Base-by-base conservation (phyloP, 2,797 vertebrate species). In the Ateles fusciceps region DNA sequence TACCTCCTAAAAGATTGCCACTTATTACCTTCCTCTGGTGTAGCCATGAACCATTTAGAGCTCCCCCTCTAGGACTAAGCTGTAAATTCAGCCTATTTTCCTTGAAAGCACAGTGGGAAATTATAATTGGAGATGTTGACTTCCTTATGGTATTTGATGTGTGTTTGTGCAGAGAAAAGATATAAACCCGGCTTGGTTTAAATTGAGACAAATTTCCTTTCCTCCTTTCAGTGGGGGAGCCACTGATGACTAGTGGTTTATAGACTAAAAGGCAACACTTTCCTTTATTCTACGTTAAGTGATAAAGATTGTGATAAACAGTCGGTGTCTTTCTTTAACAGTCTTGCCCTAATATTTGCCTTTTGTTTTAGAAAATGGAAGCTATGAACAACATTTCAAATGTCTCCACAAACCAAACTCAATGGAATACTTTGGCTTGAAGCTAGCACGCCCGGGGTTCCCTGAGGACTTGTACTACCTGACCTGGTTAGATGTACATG, bases 331-430 rank as follows among this genome's bases (percentile, higher is more conserved):
- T 42, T 80, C 57, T 57, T 44, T 86, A 48, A 85, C 15, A 6
- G 7, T 26, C 19, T 68, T 71, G 86, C 48, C n/a, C 17, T 61
- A 26, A 74, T 14, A 52, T 86, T 95, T 83, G 19, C 93, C 78
- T 28, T 98, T 97, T 97, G 84, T 33, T 96, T 92, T 92, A 99
- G 98, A 98, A 98, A 98, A 78, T 74, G 80, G 39, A 92, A 96
- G 75, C 87, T 94, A 71, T 15, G 87, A 95, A 93, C 94, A 84
- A 52, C 8, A 30, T 52, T 74, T 95, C 89, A 85, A 21, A 74
- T 3, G 55, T 89, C n/a, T 95, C 86, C 75, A 48, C 36, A 74
- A 89, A 86, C 55, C 68, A 79, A 39, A 92, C 52, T 59, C 90
- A 15, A 7, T 0, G 19, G 57, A 61, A 57, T 22, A 3, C 85